Evolutionary conservation across 2,888 invertebrate genomes (phyloP).

Genomic region (Orgyia antiqua): DNA sequence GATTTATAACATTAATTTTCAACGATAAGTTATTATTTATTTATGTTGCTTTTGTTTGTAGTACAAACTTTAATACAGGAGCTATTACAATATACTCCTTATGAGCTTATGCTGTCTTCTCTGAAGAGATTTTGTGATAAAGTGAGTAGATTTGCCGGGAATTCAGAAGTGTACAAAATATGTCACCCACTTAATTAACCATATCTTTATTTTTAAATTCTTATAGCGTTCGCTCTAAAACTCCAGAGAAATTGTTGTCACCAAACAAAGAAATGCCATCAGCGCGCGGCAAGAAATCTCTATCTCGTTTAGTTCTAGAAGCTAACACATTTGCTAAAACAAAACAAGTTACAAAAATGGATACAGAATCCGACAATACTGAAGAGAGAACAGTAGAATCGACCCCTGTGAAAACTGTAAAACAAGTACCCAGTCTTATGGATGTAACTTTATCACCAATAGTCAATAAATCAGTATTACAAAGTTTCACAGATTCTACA

Average conservation of each 20-base stretch:
- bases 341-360: slow-evolving; percentile 42
- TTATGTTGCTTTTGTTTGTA: too few species aligned
- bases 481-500: slow-evolving; percentile 49
- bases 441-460: slow-evolving; percentile 67
- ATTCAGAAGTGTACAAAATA: too few species aligned
- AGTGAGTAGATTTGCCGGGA: too few species aligned
- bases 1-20: too few species aligned
- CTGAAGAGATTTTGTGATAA: too few species aligned
- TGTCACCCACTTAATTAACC: too few species aligned
- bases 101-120: too few species aligned
- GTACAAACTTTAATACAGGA: too few species aligned
- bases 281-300: slow-evolving; percentile 48
- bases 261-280: slow-evolving; percentile 50
- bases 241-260: slow-evolving; percentile 63
- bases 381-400: slow-evolving; percentile 44
- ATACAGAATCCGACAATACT: slow-evolving; percentile 33
- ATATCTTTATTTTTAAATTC: too few species aligned
- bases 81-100: too few species aligned
- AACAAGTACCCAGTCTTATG: slow-evolving; percentile 45
- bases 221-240: slow-evolving; percentile 59
- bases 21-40: too few species aligned
- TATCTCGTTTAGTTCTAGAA: slow-evolving; percentile 64
- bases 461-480: slow-evolving; percentile 57
- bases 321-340: slow-evolving; percentile 63
- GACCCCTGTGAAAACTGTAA: slow-evolving; percentile 57